A percentile compares a stretch with the other conserved stretches of the same genome.
phyloP scores from a whole-genome alignment of 2,113 vertebrate genomes.

The Cyrtonyx montezumae region DNA sequence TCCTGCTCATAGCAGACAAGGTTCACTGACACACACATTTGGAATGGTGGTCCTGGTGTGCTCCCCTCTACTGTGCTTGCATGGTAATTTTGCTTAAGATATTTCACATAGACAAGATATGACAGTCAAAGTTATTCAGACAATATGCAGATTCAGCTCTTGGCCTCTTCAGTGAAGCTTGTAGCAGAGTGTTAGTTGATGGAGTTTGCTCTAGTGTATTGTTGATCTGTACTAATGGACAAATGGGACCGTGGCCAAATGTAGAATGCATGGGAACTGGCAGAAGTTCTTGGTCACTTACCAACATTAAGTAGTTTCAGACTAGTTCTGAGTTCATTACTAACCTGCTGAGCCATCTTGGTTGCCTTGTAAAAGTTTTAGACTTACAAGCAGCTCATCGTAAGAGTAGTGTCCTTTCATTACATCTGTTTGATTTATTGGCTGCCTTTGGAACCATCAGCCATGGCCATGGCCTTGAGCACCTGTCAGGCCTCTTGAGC shows the following conservation, averaged over 20 bases:
- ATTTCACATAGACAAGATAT: background rate
- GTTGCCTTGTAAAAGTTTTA: slow-evolving; percentile 21
- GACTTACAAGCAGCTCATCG: background rate
- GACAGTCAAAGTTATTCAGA: background rate
- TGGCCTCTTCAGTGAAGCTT: background rate
- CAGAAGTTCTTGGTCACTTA: background rate
- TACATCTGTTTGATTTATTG: slow-evolving; percentile 9
- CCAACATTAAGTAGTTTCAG: background rate
- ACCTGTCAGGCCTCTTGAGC: background rate
- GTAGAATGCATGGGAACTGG: background rate
- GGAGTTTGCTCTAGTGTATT: background rate
- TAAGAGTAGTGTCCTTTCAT: slow-evolving; percentile 12
- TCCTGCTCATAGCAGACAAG: background rate
- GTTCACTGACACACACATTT: background rate
- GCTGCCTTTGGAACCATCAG: slow-evolving; percentile 18
- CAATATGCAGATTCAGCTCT: background rate
- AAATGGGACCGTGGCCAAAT: background rate
- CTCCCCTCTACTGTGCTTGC: background rate
- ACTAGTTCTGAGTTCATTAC: background rate
- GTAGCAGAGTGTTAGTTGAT: background rate
- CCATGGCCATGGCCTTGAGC: background rate
- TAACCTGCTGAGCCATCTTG: background rate
- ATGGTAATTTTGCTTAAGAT: background rate
- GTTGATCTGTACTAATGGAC: background rate
- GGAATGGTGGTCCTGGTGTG: background rate